Percentiles rank a stretch among this genome's conserved stretches.
Evolutionary conservation across 53 echinoderm and acorn worm species (phyloP).

Genomic region (Luidia sarsii): DNA sequence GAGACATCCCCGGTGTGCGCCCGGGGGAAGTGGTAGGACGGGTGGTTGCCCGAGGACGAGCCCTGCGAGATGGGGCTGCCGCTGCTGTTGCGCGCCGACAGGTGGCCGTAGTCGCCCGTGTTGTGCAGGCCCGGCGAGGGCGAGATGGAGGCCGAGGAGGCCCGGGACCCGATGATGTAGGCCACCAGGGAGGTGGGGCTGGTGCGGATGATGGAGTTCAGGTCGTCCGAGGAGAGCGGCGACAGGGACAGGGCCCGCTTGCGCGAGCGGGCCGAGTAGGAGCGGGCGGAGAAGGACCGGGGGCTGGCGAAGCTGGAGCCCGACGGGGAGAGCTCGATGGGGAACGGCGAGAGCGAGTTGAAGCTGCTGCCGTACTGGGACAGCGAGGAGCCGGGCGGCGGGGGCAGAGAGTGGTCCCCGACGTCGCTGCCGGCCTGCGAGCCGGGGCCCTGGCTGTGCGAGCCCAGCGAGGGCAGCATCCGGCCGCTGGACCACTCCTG

Average conservation of each 20-base stretch:
- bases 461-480: constrained; percentile 60
- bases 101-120: constrained; percentile 89
- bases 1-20: constrained; percentile 52
- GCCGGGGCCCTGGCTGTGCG: constrained; percentile 73
- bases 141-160: constrained; percentile 92
- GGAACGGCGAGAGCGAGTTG: constrained; percentile 97
- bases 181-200: constrained; percentile 97
- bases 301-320: constrained; percentile 99
- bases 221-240: constrained; percentile 88
- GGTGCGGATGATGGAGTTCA: constrained; percentile 91
- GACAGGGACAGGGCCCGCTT: constrained; percentile 93
- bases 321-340: constrained; percentile 90
- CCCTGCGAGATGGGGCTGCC: constrained; percentile 70
- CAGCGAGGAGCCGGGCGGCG: constrained; percentile 96
- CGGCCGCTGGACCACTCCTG: constrained; percentile 68
- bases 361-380: constrained; percentile 94
- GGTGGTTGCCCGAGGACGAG: constrained; percentile 53
- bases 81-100: constrained; percentile 83
- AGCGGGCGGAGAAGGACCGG: constrained; percentile 87
- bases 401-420: constrained; percentile 84
- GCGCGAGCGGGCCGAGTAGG: constrained; percentile 80
- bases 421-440: constrained; percentile 94
- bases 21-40: constrained; percentile 48
- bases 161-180: constrained; percentile 90
- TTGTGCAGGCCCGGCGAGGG: constrained; percentile 82